Base-by-base conservation (phyloP, 2,888 invertebrate species). In the Pollenia griseotomentosa region DNA sequence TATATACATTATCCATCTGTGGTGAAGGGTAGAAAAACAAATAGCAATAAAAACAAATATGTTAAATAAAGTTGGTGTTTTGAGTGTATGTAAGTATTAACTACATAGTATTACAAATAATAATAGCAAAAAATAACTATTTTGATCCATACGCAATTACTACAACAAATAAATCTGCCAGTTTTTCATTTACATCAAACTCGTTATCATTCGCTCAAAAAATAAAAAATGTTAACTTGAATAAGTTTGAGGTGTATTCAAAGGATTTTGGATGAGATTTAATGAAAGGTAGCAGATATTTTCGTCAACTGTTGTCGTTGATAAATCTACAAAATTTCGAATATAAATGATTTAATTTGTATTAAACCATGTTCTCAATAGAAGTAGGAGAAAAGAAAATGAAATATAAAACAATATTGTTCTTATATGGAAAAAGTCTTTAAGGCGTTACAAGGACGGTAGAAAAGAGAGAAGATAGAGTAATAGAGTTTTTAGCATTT, bases 401-500 rank as follows among this genome's bases (percentile, higher is more conserved):
- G 46, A 63, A 65, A 53, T 46, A 14, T 59, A 44, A 71, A 66
- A 59, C 16, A 66, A 53, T 53, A 42, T 42, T 79, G 2, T 79
- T 53, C 51, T 23, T 19, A 42, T 16, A 23, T 74, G 79, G 61
- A 65, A 65, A n/a, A 61, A 71, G 46, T 40, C 11, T 61, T 61
- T 59, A 70, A 61, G 46, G 11, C 23, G 33, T 79, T 68, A 63
- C 16, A 66, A 46, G 23, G 48, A 53, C 44, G 48, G 16, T 8
- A 57, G 19, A 55, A 55, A 63, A 44, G 33, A 46, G 14, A 63
- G 14, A 63, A 61, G 16, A 79, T 53, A 74, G 63, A 42, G 51
- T 61, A 91, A 90, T 89, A 90, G 90, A 90, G 90, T 91, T 89
- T 14, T 90, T 90, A 89, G 90, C 90, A 90, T 91, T 91, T 89